These are phyloP conservation scores for Dendrolimus punctatus DNA, from an alignment of 1,140 invertebrate genomes.

Conservation along the genomic window DNA sequence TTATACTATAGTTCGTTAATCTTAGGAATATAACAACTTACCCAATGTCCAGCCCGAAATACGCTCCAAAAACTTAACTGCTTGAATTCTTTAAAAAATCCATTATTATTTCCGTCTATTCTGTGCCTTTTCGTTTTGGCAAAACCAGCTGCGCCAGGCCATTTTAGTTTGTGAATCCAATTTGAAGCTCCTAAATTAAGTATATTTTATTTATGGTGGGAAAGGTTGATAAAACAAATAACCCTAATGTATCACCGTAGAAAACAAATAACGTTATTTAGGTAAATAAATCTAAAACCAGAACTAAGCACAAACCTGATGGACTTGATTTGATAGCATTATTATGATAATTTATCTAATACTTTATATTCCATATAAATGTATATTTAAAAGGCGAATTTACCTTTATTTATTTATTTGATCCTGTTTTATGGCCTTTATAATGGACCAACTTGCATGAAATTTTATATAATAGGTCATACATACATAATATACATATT, in stretches of 20 bases:
- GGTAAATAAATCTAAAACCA: too few species aligned
- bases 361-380: too few species aligned
- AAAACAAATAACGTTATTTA: background rate
- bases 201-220: background rate
- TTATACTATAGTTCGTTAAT: too few species aligned
- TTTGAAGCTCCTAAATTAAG: slow-evolving; percentile 45
- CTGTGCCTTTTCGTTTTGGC: slow-evolving; percentile 25
- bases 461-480: too few species aligned
- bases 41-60: slow-evolving; percentile 58
- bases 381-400: too few species aligned
- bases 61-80: slow-evolving; percentile 51
- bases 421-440: too few species aligned
- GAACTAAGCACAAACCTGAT: too few species aligned
- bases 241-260: background rate
- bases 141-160: slow-evolving; percentile 40
- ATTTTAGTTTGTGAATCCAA: slow-evolving; percentile 53
- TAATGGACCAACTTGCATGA: too few species aligned
- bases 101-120: slow-evolving; percentile 39
- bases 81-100: slow-evolving; percentile 39
- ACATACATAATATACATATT: too few species aligned
- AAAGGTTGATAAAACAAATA: background rate
- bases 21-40: slow-evolving; percentile 10
- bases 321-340: too few species aligned
- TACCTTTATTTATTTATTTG: too few species aligned
- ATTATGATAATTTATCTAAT: too few species aligned